Percentiles rank a stretch among this genome's conserved stretches.
Conservation (phyloP, 2,797 vertebrate genomes). For the Mus caroli region DNA sequence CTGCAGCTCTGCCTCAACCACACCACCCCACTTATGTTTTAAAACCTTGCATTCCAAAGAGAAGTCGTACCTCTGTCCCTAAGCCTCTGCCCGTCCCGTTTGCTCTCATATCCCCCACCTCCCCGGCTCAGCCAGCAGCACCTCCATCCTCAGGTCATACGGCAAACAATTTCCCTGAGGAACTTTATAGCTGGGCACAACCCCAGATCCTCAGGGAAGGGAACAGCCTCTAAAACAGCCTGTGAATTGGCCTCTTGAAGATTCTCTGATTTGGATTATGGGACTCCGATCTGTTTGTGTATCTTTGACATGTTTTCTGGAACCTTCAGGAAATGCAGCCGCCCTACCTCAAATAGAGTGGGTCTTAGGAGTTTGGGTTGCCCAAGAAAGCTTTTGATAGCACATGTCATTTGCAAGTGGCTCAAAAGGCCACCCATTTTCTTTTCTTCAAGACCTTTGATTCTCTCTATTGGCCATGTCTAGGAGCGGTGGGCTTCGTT, state of each 20-base stretch:
- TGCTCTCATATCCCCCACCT: neutral
- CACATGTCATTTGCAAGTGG: neutral
- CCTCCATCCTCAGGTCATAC: neutral
- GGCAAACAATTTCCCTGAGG: neutral
- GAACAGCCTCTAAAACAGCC: neutral
- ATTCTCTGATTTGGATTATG: neutral
- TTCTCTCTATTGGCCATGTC: neutral
- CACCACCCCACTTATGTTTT: neutral
- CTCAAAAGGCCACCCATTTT: neutral
- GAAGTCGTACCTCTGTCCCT: neutral
- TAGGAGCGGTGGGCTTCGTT: neutral
- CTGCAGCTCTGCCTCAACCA: neutral
- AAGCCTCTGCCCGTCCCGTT: neutral
- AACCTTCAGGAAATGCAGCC: neutral
- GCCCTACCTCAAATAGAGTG: neutral
- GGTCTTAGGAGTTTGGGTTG: neutral
- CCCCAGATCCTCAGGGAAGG: neutral
- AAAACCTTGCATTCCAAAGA: neutral
- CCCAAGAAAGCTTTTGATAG: neutral
- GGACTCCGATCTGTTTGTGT: neutral
- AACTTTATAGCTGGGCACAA: neutral
- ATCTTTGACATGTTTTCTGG: neutral
- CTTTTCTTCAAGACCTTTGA: constrained; percentile 48
- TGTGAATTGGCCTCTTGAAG: neutral
- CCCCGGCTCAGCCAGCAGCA: neutral